Evolutionary conservation across 2,888 invertebrate species (phyloP).

Genomic region (Acrobasis suavella): DNA sequence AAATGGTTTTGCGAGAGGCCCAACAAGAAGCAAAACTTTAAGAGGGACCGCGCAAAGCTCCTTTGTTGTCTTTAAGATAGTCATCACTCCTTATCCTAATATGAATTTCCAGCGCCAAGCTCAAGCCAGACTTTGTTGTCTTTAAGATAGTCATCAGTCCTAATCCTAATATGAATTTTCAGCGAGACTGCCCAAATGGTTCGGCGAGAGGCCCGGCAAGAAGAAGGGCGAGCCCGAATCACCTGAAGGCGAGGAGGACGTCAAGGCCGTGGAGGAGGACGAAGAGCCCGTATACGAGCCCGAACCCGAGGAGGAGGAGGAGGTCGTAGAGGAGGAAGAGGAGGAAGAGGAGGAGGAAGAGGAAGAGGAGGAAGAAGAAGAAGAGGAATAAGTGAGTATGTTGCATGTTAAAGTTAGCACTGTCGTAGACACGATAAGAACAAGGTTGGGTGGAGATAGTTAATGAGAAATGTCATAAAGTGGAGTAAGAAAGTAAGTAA

Average conservation of each 20-base stretch:
- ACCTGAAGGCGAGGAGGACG: constrained; percentile 95
- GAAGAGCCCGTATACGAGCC: constrained; percentile 86
- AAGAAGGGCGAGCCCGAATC: constrained; percentile 94
- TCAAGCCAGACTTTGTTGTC: too few species aligned
- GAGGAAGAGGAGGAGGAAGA: constrained; percentile 90
- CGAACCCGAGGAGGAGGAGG: constrained; percentile 89
- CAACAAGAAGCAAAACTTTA: too few species aligned
- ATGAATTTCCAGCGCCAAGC: too few species aligned
- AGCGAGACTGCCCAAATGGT: constrained; percentile 98
- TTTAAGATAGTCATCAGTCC: too few species aligned
- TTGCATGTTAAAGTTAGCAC: neutral
- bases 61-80: too few species aligned
- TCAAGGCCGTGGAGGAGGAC: constrained; percentile 88
- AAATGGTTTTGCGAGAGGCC: too few species aligned
- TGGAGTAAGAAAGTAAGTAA: too few species aligned
- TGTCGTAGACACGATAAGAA: too few species aligned
- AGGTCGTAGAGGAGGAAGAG: constrained; percentile 87
- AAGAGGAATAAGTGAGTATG: constrained; percentile 75
- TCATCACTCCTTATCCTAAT: too few species aligned
- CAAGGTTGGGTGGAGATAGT: too few species aligned
- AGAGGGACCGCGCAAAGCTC: too few species aligned
- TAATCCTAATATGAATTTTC: constrained; percentile 32
- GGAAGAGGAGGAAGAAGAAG: constrained; percentile 86
- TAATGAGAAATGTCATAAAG: too few species aligned
- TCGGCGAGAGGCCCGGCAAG: constrained; percentile 97